Evolutionary conservation across 2,888 invertebrate species (phyloP).

Genomic region (Callinectes sapidus): DNA sequence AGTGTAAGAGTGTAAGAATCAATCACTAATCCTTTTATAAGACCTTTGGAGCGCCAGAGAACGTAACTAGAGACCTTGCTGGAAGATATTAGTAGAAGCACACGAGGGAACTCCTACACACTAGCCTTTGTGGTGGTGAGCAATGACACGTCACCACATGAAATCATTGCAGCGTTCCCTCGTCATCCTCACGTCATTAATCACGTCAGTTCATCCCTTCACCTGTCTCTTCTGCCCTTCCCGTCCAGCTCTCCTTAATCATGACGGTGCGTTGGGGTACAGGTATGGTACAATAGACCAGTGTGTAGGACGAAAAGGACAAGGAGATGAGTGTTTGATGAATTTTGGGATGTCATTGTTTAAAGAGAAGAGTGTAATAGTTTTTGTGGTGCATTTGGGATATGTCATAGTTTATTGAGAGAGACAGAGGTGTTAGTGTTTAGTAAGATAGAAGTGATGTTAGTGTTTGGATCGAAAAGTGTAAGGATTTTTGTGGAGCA

Average conservation of each 20-base stretch:
- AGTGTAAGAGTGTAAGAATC: too few species aligned
- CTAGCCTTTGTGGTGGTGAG: not conserved
- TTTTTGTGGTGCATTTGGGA: too few species aligned
- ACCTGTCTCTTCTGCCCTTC: not conserved
- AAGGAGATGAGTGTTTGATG: too few species aligned
- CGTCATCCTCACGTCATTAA: conserved; percentile 16
- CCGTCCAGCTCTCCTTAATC: not conserved
- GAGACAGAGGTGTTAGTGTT: too few species aligned
- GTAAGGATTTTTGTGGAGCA: too few species aligned
- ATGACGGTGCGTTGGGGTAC: not conserved
- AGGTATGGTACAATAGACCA: not conserved
- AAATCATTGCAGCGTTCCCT: not conserved
- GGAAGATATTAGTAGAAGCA: too few species aligned
- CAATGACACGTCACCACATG: not conserved
- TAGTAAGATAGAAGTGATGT: too few species aligned
- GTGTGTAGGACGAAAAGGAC: not conserved
- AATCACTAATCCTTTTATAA: too few species aligned
- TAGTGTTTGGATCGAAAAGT: too few species aligned
- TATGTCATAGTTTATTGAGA: too few species aligned
- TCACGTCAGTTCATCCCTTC: conserved; percentile 8
- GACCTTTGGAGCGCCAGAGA: not conserved
- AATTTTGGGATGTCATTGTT: too few species aligned
- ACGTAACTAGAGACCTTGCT: not conserved
- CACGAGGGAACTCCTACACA: not conserved
- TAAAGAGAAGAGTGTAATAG: too few species aligned